Conservation (phyloP, 2,797 vertebrate genomes). For the Mus caroli region DNA sequence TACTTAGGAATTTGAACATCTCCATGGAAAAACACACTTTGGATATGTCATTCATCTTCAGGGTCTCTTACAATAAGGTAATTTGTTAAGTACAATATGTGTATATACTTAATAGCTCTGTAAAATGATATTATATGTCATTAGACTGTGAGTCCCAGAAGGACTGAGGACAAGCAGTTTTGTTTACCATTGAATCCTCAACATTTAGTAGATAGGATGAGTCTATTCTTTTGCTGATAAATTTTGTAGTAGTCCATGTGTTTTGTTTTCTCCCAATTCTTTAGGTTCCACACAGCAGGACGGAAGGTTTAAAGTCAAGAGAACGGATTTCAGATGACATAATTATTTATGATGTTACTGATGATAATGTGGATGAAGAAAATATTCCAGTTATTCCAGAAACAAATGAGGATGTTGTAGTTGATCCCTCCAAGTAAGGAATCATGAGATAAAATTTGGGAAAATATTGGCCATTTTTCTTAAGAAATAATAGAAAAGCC, state of each 20-base stretch:
- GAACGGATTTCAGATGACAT: conserved; percentile 95
- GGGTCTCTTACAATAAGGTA: neutral
- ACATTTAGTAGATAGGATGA: neutral
- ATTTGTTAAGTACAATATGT: conserved; percentile 2
- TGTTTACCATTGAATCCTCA: neutral
- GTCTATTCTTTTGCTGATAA: neutral
- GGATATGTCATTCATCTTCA: neutral
- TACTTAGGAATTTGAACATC: conserved; percentile 47
- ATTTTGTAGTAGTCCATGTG: conserved; percentile 9
- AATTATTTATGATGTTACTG: conserved; percentile 95
- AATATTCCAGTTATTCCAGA: conserved; percentile 88
- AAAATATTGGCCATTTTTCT: conserved; percentile 58
- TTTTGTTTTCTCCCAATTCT: conserved; percentile 66
- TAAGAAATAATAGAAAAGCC: neutral
- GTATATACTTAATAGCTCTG: neutral
- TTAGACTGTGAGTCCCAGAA: neutral
- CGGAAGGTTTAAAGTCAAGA: conserved; percentile 90
- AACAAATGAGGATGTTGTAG: conserved; percentile 87
- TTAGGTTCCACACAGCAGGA: conserved; percentile 92
- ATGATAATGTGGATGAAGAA: conserved; percentile 89
- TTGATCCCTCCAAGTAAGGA: conserved; percentile 90
- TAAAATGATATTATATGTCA: neutral
- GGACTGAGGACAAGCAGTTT: neutral
- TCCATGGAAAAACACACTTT: neutral
- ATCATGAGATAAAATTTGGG: conserved; percentile 56